Base-by-base conservation (phyloP, 2,797 vertebrate genomes). In the Peromyscus eremicus region DNA sequence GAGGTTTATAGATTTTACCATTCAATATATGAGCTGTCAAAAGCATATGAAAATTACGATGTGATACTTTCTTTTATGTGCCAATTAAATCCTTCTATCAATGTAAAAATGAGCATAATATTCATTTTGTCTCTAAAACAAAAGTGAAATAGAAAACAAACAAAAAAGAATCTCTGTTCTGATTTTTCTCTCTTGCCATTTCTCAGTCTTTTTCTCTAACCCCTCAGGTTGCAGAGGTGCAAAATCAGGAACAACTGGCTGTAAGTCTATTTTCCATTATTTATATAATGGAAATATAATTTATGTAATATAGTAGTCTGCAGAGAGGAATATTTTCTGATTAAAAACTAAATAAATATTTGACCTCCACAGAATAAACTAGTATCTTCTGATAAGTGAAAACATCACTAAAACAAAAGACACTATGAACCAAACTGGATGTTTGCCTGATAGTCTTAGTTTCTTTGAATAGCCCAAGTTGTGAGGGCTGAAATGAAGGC, bases 221-320 rank as follows among this genome's bases (percentile, higher is more conserved):
- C 49, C 81, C 40, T 62, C 89, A 97, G 97, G 77, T 52, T 88
- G 92, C 97, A 85, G 84, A 96, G 23, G 29, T 55, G 6, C 93
- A 79, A 94, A 94, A 91, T 66, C 93, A 94, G 64, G 81, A 96
- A 76, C 92, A 94, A 89, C 1, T 8, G 62, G 82, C 60, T 82
- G 98, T 98, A 96, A 97, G 97, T 98, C 43, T 75, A 49, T 57
- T 82, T 92, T 77, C 76, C 52, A 73, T 76, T 89, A 73, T 71
- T 95, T 95, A 10, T 79, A 17, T 60, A 70, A 94, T 12, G 64
- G 14, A 89, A 77, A 9, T 94, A 29, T 9, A 57, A 85, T 89
- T 71, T 71, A 71, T 71, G 10, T 21, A 32, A 55, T 37, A 37
- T 71, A 32, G 40, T 43, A 60, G 64, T 94, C 73, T 92, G 2